Evolutionary conservation across 2,888 invertebrate species (phyloP).

Genomic region (Hirtodrosophila confusa): DNA sequence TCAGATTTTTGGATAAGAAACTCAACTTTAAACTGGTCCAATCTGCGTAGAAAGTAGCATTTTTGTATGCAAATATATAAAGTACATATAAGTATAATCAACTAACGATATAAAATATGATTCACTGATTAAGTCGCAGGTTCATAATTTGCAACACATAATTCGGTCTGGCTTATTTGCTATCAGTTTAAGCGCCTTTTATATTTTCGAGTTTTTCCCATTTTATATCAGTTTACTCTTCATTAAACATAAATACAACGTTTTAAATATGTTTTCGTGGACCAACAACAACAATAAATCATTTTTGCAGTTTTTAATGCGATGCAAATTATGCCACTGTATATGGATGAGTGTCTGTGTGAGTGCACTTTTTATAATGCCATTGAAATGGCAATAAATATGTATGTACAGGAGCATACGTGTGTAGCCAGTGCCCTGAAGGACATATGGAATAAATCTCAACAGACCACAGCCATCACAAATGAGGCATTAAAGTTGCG

Average conservation of each 20-base stretch:
- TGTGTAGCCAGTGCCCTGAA: constrained; percentile 25
- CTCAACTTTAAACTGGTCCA: no score
- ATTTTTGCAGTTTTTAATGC: constrained; percentile 69
- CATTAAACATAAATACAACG: constrained; percentile 65
- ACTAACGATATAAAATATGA: constrained; percentile 1
- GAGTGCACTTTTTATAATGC: constrained; percentile 33
- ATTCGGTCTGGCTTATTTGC: constrained; percentile 3
- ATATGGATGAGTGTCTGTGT: constrained; percentile 25
- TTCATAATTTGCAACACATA: constrained; percentile 11
- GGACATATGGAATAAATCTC: constrained; percentile 31
- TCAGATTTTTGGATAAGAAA: no score
- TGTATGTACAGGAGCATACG: neutral
- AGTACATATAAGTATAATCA: no score
- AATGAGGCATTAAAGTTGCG: constrained; percentile 49
- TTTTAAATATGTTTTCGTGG: constrained; percentile 69
- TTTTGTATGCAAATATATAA: no score
- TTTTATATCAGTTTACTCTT: constrained; percentile 39
- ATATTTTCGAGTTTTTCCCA: constrained; percentile 14
- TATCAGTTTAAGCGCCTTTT: constrained; percentile 44
- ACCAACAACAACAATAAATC: constrained; percentile 64
- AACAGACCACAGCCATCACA: constrained; percentile 32
- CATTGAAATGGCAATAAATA: constrained; percentile 45
- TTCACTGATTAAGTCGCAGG: neutral
- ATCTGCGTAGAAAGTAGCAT: no score
- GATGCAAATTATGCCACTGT: constrained; percentile 64